These are phyloP conservation scores for Ametastegia equiseti DNA, from an alignment of 2,888 invertebrate genomes.

Conservation along the genomic window DNA sequence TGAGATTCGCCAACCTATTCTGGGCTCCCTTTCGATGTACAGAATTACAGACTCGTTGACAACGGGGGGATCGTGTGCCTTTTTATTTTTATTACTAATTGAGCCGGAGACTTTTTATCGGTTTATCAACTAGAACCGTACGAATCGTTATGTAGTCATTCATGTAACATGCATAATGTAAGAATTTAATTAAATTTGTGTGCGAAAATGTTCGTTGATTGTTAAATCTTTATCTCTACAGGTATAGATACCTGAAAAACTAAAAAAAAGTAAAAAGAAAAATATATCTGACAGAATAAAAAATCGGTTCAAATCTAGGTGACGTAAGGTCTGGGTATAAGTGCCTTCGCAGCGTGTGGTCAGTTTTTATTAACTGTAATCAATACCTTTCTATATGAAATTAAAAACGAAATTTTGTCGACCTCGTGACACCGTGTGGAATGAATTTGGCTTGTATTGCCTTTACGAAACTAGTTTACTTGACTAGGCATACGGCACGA, in stretches of 20 bases:
- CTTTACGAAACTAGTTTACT: background rate
- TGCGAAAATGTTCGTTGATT: too few species aligned
- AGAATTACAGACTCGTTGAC: background rate
- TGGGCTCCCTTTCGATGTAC: background rate
- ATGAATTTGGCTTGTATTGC: background rate
- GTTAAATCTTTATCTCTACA: too few species aligned
- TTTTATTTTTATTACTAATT: background rate
- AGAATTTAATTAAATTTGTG: background rate
- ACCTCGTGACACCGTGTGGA: slow-evolving; percentile 4
- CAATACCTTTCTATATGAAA: background rate
- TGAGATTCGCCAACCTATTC: background rate
- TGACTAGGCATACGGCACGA: background rate
- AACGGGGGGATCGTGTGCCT: background rate
- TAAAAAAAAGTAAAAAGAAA: too few species aligned
- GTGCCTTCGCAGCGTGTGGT: too few species aligned
- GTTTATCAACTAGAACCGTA: too few species aligned
- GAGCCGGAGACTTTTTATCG: background rate
- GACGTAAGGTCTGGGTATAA: too few species aligned
- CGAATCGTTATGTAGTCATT: too few species aligned
- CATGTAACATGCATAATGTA: too few species aligned
- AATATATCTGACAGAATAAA: too few species aligned
- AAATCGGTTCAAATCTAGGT: too few species aligned
- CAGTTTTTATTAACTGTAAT: background rate
- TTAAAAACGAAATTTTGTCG: background rate
- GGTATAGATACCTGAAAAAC: too few species aligned